phyloP scores from a whole-genome alignment of 2,797 vertebrate genomes.

The Rachycentron canadum region DNA sequence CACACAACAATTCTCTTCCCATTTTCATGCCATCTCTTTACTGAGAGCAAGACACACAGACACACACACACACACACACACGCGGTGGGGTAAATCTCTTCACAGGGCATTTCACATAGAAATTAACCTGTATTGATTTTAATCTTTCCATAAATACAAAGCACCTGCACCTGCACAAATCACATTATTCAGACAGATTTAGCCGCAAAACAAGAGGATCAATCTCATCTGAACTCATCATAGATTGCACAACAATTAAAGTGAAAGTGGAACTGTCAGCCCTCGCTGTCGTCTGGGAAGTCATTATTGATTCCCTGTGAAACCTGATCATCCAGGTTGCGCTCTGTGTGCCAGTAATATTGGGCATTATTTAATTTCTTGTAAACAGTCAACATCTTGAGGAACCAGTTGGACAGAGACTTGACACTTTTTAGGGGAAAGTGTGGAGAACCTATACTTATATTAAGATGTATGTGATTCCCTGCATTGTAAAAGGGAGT shows the following conservation, averaged over 20 bases:
- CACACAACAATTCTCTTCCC: not conserved
- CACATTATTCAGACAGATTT: conserved; percentile 43
- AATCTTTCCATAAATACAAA: conserved; percentile 40
- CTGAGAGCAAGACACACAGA: not conserved
- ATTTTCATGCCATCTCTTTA: not conserved
- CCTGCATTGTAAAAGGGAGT: not conserved
- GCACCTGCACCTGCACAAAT: conserved; percentile 39
- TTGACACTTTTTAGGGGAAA: not conserved
- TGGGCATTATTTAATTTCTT: not conserved
- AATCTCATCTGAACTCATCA: conserved; percentile 20
- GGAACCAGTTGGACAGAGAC: not conserved
- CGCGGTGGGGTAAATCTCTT: not conserved
- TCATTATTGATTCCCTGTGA: conserved; percentile 38
- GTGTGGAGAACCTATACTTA: no score
- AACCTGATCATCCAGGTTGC: conserved; percentile 28
- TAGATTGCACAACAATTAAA: conserved; percentile 30
- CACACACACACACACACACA: not conserved
- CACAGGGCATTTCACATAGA: conserved; percentile 1
- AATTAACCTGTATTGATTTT: conserved; percentile 40
- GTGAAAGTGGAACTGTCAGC: conserved; percentile 48
- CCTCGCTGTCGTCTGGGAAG: not conserved
- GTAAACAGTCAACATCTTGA: not conserved
- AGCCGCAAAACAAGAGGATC: conserved; percentile 46
- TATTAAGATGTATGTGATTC: no score
- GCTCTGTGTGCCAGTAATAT: conserved; percentile 1